Evolutionary conservation across 2,888 invertebrate species (phyloP), one percentile per base, ranked within the genome.

Genomic region (Anorthoa munda): DNA sequence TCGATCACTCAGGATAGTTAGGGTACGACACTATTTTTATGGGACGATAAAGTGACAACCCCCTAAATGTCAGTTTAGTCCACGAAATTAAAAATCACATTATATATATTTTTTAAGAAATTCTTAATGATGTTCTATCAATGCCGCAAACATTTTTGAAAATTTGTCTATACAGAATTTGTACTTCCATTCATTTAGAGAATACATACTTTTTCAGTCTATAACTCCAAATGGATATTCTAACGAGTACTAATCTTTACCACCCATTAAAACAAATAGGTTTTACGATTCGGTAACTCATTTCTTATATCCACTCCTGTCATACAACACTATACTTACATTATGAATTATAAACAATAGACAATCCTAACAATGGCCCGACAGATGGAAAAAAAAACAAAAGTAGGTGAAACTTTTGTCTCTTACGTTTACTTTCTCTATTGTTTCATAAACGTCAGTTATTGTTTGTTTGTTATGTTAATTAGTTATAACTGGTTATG

Each of bases 401-500:
- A 68, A 55, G 72, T 76, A 76, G 56, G 75, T 70, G 82, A 83
- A 68, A 82, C 79, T 59, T 63, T 70, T 63, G 61, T 60, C 74
- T 75, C 68, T 74, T 71, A 12, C 48, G 39, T 69, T 76, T 26
- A 78, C 84, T 85, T 85, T 85, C 86, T 61, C 80, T 60, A 84
- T 85, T 85, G 82, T 85, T 64, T 45, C n/a, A 46, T 77, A 70
- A 69, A 73, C 48, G 51, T 31, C 55, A 75, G 80, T 71, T 71
- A 72, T 75, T 77, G 63, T 69, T 75, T 77, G 63, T 69, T 75
- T 80, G 65, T 69, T 83, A 78, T 77, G 81, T n/a, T 78, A 75
- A 70, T 82, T 59, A 50, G 48, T 23, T 51, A 12, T 31, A 53
- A 77, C 63, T 26, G 63, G 73, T 81, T 56, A 12, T 51, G 4